Conservation (phyloP, 2,888 invertebrate genomes). For the Rhaphigaster nebulosa region DNA sequence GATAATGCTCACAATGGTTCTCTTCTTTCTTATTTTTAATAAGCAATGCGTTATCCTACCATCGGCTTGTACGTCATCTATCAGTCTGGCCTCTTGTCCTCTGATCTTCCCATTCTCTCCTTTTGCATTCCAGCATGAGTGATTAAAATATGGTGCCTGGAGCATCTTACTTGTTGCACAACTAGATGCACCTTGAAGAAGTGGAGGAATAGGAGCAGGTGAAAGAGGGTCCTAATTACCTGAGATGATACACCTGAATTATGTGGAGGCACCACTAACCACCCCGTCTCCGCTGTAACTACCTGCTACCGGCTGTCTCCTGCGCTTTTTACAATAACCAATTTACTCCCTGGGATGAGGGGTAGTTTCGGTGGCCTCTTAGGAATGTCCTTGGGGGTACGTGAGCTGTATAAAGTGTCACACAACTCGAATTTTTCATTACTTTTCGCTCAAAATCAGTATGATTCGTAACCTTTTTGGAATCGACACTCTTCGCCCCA, state of each 20-base stretch:
- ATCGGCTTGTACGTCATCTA: not conserved
- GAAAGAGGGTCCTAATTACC: constrained; percentile 16
- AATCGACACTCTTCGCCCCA: too few relatives aligned
- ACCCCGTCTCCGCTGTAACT: constrained; percentile 10
- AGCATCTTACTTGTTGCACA: not conserved
- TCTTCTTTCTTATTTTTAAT: constrained; percentile 36
- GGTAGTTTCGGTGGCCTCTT: not conserved
- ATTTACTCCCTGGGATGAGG: not conserved
- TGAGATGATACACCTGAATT: constrained; percentile 20
- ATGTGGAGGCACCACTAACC: not conserved
- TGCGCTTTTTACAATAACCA: constrained; percentile 3
- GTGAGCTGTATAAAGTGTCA: too few relatives aligned
- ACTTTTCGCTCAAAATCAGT: too few relatives aligned
- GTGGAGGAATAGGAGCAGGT: not conserved
- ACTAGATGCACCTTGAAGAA: not conserved
- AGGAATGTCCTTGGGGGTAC: not conserved
- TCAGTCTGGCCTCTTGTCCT: not conserved
- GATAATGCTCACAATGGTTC: constrained; percentile 3
- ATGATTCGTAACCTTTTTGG: too few relatives aligned
- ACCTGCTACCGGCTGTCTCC: constrained; percentile 29
- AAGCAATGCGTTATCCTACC: not conserved
- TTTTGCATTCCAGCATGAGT: not conserved
- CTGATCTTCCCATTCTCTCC: not conserved
- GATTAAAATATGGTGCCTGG: too few relatives aligned
- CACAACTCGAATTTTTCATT: too few relatives aligned